Conservation (phyloP, 2,888 invertebrate genomes). For the Charanyca ferruginea region DNA sequence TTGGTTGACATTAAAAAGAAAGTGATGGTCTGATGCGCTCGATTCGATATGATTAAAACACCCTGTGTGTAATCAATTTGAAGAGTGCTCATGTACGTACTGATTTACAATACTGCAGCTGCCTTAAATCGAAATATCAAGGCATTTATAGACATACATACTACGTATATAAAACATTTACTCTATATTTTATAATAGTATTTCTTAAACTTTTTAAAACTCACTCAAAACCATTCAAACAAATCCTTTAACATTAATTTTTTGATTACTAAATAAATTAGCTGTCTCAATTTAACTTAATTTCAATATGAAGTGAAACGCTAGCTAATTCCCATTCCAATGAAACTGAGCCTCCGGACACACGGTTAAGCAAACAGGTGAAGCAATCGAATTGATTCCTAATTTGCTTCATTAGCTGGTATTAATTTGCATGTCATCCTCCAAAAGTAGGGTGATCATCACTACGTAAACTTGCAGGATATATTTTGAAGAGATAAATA, state of each 20-base stretch:
- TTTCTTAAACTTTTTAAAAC: no score
- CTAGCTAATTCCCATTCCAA: constrained; percentile 9
- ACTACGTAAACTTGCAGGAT: constrained; percentile 17
- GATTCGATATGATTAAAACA: constrained; percentile 33
- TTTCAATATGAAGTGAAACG: constrained; percentile 27
- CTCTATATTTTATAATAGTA: no score
- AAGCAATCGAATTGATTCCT: constrained; percentile 48
- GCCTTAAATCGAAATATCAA: neutral
- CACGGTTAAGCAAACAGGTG: constrained; percentile 45
- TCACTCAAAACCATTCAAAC: neutral
- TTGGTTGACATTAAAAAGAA: constrained; percentile 51
- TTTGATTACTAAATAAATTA: constrained; percentile 9
- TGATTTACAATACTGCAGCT: no score
- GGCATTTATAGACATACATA: no score
- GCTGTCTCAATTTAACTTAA: constrained; percentile 1
- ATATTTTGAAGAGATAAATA: constrained; percentile 10
- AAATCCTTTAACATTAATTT: neutral
- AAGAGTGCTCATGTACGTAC: neutral
- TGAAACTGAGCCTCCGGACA: constrained; percentile 33
- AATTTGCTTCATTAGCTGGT: constrained; percentile 42
- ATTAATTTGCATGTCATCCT: constrained; percentile 51
- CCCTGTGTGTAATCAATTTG: constrained; percentile 14
- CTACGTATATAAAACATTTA: no score
- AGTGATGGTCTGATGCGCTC: constrained; percentile 44
- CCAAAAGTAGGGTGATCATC: constrained; percentile 17